These are phyloP conservation scores for Trididemnum nubilum DNA, from an alignment of 23 tunicate species.

Conservation along the genomic window DNA sequence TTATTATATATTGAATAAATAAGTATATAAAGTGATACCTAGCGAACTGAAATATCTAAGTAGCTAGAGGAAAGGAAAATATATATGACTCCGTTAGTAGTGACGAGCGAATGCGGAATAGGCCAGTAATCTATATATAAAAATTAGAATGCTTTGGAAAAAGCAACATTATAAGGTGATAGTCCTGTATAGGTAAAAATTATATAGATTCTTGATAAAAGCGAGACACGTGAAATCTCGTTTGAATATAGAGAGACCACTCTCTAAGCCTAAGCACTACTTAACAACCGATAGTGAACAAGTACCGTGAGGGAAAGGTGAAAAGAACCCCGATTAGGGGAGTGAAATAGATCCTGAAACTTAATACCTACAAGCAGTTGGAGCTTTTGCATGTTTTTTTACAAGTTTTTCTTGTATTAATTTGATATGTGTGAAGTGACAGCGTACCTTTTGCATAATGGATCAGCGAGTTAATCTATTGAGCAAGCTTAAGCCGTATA, in stretches of 20 bases:
- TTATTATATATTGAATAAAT: background rate
- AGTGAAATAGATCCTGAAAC: slow-evolving; percentile 22
- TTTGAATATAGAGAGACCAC: slow-evolving; percentile 1
- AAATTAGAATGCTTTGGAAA: background rate
- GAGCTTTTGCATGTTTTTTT: too few species aligned
- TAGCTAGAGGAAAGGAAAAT: slow-evolving; percentile 1
- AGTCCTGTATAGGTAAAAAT: background rate
- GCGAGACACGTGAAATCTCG: slow-evolving; percentile 9
- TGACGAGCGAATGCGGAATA: slow-evolving; percentile 1
- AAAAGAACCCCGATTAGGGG: slow-evolving; percentile 19
- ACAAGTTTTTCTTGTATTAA: too few species aligned
- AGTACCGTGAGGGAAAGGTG: slow-evolving; percentile 50
- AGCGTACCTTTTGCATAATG: slow-evolving; percentile 20
- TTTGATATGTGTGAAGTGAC: too few species aligned
- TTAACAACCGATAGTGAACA: slow-evolving; percentile 16
- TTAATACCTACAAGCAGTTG: background rate
- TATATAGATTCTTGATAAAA: slow-evolving; percentile 5
- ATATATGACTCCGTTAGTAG: slow-evolving; percentile 1
- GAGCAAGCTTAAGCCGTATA: slow-evolving; percentile 8
- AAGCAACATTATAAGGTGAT: background rate
- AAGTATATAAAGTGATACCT: background rate
- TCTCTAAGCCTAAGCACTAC: slow-evolving; percentile 1
- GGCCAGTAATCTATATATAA: background rate
- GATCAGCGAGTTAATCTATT: background rate
- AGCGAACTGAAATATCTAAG: slow-evolving; percentile 12